Evolutionary conservation across 2,888 invertebrate species (phyloP).

Genomic region (Dryocosmus kuriphilus): DNA sequence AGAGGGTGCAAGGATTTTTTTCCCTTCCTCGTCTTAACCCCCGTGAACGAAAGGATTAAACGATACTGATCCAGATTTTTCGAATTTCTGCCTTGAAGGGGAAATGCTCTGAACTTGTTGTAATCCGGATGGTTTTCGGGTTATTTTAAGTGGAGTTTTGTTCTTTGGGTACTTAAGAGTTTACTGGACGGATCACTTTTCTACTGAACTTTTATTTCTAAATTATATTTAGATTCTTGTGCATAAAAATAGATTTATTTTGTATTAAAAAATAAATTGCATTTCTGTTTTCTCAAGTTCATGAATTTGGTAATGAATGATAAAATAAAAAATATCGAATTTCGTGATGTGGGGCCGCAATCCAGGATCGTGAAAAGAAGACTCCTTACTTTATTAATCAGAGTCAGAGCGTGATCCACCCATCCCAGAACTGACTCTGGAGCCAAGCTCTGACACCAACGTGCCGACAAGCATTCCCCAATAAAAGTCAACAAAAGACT

Average conservation of each 20-base stretch:
- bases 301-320: background rate
- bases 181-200: background rate
- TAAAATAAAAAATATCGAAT: background rate
- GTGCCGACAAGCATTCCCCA: slow-evolving; percentile 72
- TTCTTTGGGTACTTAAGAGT: background rate
- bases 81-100: slow-evolving; percentile 1
- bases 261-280: background rate
- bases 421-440: slow-evolving; percentile 43
- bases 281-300: background rate
- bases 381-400: slow-evolving; percentile 69
- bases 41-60: slow-evolving; percentile 57
- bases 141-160: background rate
- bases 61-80: slow-evolving; percentile 42
- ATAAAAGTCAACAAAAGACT: slow-evolving; percentile 78
- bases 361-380: background rate
- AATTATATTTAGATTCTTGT: background rate
- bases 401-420: slow-evolving; percentile 54
- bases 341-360: background rate
- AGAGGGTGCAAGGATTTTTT: slow-evolving; percentile 72
- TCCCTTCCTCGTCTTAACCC: slow-evolving; percentile 52
- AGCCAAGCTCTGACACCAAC: slow-evolving; percentile 55
- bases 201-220: too few species aligned
- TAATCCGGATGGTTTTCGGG: background rate
- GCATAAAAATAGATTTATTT: background rate
- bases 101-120: background rate